These are phyloP conservation scores for Caenorhabditis auriculariae DNA, from an alignment of 2,888 invertebrate genomes.

Conservation along the genomic window DNA sequence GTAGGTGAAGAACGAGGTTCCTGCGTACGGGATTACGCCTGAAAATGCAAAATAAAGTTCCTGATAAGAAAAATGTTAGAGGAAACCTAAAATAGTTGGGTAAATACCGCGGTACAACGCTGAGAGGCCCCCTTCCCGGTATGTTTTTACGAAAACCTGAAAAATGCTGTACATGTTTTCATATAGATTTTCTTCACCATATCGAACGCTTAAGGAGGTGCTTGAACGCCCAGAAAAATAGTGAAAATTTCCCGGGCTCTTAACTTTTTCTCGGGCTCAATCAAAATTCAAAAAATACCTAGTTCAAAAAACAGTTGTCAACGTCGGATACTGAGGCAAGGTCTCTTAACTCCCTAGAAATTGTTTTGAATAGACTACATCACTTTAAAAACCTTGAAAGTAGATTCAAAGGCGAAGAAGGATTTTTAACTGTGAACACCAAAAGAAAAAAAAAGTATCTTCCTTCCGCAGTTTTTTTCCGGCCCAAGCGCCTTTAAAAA, in stretches of 20 bases:
- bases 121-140: conserved; percentile 45
- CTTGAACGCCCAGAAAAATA: too few species aligned
- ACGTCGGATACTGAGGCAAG: too few species aligned
- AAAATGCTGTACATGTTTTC: too few species aligned
- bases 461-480: too few species aligned
- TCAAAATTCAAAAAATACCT: too few species aligned
- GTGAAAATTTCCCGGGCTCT: too few species aligned
- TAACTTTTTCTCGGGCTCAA: too few species aligned
- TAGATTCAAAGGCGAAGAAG: neutral
- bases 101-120: conserved; percentile 55
- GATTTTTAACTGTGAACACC: neutral
- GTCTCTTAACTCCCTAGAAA: too few species aligned
- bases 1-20: conserved; percentile 90
- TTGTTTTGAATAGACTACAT: too few species aligned
- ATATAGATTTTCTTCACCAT: too few species aligned
- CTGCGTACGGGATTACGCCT: conserved; percentile 63
- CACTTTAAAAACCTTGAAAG: neutral
- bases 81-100: conserved; percentile 33
- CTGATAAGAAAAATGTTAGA: neutral
- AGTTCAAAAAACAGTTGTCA: too few species aligned
- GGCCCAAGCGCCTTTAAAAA: neutral
- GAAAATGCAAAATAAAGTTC: neutral
- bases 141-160: conserved; percentile 56
- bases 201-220: too few species aligned
- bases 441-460: neutral